Evolutionary conservation across 2,888 invertebrate species (phyloP), one percentile per base, ranked within the genome.

Genomic region (Lordiphosa andalusiaca): DNA sequence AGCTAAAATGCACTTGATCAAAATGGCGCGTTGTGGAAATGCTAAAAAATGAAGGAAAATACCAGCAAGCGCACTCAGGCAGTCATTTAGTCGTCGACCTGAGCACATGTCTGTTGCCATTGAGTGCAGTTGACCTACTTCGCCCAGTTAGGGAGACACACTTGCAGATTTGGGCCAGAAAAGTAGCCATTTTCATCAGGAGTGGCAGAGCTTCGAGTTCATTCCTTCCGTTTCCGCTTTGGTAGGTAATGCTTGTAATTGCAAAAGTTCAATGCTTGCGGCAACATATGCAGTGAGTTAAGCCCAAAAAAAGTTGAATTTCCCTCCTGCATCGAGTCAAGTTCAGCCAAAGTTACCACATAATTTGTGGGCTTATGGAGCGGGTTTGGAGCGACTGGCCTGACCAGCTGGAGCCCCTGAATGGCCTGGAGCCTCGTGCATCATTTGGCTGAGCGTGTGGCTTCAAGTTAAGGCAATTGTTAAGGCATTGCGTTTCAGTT

Each of bases 51-150:
- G 25, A 39, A 2, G 1, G 13, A 25, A 44, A 40, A 36, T 39
- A 19, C 50, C 40, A 33, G 44, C 37, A 1, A 9, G 36, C 40
- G 10, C 47, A 35, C 53, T 51, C 33, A 37, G 36, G 41, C 25
- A 23, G 13, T 38, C 30, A 30, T 30, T 30, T 30, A 10, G 30
- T 35, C 54, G 48, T 52, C 55, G 58, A 30, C 30, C 52, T 39
- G 57, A 66, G 68, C 71, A 69, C 74, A 72, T 77, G 77, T 76
- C 73, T 67, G 60, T 70, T 67, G 52, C 70, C 67, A 74, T 72
- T 76, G 68, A 83, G 70, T 76, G 73, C 81, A 73, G 63, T 67
- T 74, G 74, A 76, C 77, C 84, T 71, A 69, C 64, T 80, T 83
- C 50, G 62, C 58, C 13, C 40, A 38, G 38, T 41, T 47, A 23